These are phyloP conservation scores for Plagiodera versicolora DNA, from an alignment of 2,888 invertebrate genomes.

Conservation along the genomic window DNA sequence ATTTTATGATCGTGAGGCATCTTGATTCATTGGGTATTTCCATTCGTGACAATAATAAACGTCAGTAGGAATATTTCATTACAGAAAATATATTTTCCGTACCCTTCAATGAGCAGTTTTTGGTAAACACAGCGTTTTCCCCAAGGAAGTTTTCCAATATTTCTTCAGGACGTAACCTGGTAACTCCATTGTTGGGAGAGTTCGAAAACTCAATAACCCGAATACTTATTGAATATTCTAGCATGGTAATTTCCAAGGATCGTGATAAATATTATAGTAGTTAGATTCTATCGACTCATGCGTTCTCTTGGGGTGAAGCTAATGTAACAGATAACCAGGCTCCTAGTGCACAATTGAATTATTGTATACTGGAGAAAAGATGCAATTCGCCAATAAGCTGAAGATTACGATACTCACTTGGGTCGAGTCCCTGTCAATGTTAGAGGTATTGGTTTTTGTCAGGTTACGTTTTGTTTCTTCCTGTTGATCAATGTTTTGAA, in stretches of 20 bases:
- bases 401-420: too few relatives aligned
- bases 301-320: neutral
- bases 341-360: neutral
- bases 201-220: neutral
- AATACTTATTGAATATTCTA: constrained; percentile 1
- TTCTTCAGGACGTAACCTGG: neutral
- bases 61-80: too few relatives aligned
- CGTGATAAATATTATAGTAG: neutral
- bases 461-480: too few relatives aligned
- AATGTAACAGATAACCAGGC: neutral
- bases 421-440: too few relatives aligned
- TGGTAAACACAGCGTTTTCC: neutral
- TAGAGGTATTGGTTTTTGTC: too few relatives aligned
- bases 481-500: too few relatives aligned
- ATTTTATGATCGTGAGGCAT: too few relatives aligned
- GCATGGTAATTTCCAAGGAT: neutral
- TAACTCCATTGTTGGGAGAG: neutral
- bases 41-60: too few relatives aligned
- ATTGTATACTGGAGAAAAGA: neutral
- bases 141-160: neutral
- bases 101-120: too few relatives aligned
- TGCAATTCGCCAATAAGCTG: too few relatives aligned
- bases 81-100: too few relatives aligned
- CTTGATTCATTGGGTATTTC: too few relatives aligned
- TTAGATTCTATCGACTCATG: neutral